Evolutionary conservation across 2,113 vertebrate genomes (phyloP), one percentile per base, ranked within the genome.

Genomic region (Phoxinus phoxinus): DNA sequence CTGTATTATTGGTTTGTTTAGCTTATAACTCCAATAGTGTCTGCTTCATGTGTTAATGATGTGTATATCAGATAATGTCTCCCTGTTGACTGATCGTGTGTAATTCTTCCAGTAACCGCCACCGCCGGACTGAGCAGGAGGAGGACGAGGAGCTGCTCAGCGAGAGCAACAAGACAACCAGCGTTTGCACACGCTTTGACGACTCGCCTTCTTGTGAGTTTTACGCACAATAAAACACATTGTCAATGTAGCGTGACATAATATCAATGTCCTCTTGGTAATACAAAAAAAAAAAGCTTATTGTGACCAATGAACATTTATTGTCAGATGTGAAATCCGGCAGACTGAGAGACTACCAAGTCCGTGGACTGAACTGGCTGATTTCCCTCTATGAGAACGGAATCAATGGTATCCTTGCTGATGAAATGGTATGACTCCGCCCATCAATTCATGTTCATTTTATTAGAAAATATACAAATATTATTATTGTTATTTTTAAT

Each of bases 361-460:
- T 98, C 86, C 96, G 98, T 90, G 98, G 98, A 85, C 71, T 99
- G 89, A 99, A 99, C 93, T 99, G 98, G 98, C 96, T 99, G 61
- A 99, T 99, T 92, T 99, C 98, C 77, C 92, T 99, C n/a, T 99
- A 99, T 88, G 98, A 99, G 88, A 99, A 99, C 46, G 98, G 98
- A 88, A 99, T 99, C 93, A 99, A 99, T 83, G 98, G 98, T 9
- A 99, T 99, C 91, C 95, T 99, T 2, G 98, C 98, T 61, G 98
- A 99, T 93, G 98, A 99, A 94, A 99, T 99, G 98, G 98, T 99
- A 94, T 0, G 59, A 19, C 3, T 15, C 27, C 21, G 1, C 8
- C 2, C 46, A 15, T 1, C 17, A 2, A 17, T 4, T 35, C 6
- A 19, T 71, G 23, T 4, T 1, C 9, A 2, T 71, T 41, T 41